Evolutionary conservation across 2,113 vertebrate species (phyloP), one percentile per base, ranked within the genome.

Genomic region (Blennius ocellaris): DNA sequence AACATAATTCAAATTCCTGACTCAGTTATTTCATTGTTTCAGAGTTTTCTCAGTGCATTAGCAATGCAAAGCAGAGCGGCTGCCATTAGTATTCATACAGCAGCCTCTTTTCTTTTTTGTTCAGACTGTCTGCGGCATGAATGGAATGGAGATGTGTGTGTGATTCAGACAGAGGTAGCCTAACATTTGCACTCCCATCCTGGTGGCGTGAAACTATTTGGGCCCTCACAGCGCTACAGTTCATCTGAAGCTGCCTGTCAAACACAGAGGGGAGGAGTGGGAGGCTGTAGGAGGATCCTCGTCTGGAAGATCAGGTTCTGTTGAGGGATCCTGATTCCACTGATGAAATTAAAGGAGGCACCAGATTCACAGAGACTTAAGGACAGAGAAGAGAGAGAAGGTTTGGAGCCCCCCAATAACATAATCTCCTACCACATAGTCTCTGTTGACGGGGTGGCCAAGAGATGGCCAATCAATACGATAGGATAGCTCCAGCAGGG

Each of bases 141-240:
- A 52, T 48, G 6, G 73, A 75, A 85, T 84, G 43, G 62, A 62
- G 76, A 77, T 70, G 11, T 1, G 9, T 1, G 9, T 72, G 53
- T 70, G 66, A 81, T 81, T 77, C 49, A 75, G 58, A 68, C 53
- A 50, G 66, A 71, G 58, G 49, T 57, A 58, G 54, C 44, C 54
- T 51, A 62, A 77, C 69, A 76, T 81, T 78, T 73, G 65, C 79
- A 61, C 53, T 63, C 9, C 43, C 16, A 15, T 73, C 61, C 68
- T 64, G 48, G 61, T 60, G 57, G 49, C 55, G 71, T 55, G 76
- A 73, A 82, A 62, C 11, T 45, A 52, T 85, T 75, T 72, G 74
- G 57, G 51, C n/a, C 57, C 52, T 11, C 14, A 7, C 39, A 30
- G 69, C 51, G 36, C 21, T 1, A 10, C 37, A 38, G 16, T 56